Evolutionary conservation across 2,888 invertebrate species (phyloP), one percentile per base, ranked within the genome.

Genomic region (Aleiodes leptofemur): DNA sequence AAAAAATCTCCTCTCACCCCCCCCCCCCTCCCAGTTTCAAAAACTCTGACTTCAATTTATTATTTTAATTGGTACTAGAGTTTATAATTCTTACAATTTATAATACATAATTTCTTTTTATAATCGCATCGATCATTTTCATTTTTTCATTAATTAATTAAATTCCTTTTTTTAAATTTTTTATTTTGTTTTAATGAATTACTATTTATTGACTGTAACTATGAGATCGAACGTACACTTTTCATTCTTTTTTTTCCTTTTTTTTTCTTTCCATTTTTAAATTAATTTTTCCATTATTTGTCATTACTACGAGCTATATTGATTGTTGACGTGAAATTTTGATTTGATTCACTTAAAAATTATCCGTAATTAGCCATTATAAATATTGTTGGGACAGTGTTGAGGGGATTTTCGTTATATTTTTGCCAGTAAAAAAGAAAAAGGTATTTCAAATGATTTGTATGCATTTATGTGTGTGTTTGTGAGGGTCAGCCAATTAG

Each of bases 231-330:
- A 77, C 31, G 59, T 74, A 83, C 81, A 69, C 68, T 38, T 34
- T 38, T 74, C 66, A 56, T 80, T 80, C 75, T 78, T 79, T 80
- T 23, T 23, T 23, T 78, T 79, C 79, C 2, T 23, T 23, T 23
- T 2, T 23, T 23, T 2, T 23, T 2, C 23, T 23, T 23, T 23
- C 2, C 23, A 83, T 77, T 79, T 82, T 83, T 84, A 84, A 79
- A 82, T 82, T 84, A 83, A 84, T 83, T 83, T 82, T 81, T 80
- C 77, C 78, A 80, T 72, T 77, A 78, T 78, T 78, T 77, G 82
- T 79, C 79, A 81, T 78, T 77, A 76, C 51, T 69, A 69, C 14
- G 48, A 71, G 34, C 57, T 57, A 71, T 48, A 71, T 57, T 71
- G 71, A 59, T 59, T 64, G 64, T 72, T 61, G 48, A 43, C 34